phyloP scores from a whole-genome alignment of 2,113 vertebrate species.

The Scytalopus superciliaris region DNA sequence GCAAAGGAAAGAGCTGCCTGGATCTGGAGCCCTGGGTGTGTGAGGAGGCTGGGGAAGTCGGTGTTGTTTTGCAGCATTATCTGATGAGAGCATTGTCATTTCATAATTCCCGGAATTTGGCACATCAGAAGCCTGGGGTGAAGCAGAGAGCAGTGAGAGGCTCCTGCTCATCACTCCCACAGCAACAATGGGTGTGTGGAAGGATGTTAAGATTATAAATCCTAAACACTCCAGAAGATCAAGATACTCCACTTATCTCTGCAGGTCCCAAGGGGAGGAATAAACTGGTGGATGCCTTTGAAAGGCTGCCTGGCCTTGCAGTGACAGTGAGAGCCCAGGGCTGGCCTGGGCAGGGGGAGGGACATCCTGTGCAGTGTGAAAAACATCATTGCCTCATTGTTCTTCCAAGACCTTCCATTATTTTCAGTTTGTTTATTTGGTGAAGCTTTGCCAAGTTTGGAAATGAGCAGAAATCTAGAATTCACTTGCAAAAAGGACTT shows the following conservation, averaged over 20 bases:
- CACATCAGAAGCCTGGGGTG: background rate
- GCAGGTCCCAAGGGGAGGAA: background rate
- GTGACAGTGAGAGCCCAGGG: background rate
- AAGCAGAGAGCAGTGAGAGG: conserved; percentile 29
- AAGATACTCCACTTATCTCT: conserved; percentile 51
- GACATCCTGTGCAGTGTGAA: conserved; percentile 55
- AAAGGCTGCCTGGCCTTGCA: background rate
- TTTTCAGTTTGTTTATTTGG: conserved; percentile 35
- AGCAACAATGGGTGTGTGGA: conserved; percentile 6
- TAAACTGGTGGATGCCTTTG: conserved; percentile 27
- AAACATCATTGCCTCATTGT: conserved; percentile 49
- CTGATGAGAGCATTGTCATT: conserved; percentile 40
- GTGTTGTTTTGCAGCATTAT: background rate
- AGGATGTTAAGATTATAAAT: conserved; percentile 57
- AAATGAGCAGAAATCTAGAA: background rate
- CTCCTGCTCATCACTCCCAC: conserved; percentile 10
- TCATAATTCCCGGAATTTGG: conserved; percentile 62
- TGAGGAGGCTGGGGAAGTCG: background rate
- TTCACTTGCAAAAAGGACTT: background rate
- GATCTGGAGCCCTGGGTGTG: background rate
- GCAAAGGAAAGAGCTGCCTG: background rate
- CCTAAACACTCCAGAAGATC: conserved; percentile 40
- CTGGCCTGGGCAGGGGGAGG: background rate
- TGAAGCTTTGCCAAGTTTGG: conserved; percentile 29
- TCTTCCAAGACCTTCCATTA: conserved; percentile 14